Base-by-base conservation (phyloP, 2,888 invertebrate genomes). In the Ctenicera cuprea region DNA sequence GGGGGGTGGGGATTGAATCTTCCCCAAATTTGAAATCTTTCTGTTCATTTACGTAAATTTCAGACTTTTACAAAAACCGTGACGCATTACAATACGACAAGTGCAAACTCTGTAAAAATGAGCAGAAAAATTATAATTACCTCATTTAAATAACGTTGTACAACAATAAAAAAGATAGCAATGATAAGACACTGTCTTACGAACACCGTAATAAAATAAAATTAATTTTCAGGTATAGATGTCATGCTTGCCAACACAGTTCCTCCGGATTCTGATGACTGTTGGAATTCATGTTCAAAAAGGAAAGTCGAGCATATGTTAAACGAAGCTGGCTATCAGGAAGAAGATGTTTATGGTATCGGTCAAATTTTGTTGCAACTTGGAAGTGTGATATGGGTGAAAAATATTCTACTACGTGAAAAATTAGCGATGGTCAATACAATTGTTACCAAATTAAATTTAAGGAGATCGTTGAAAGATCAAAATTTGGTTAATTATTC, bases 341-440 rank as follows among this genome's bases (percentile, higher is more conserved):
- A 82, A 59, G 76, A 81, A 7, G 78, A 81, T 61, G 67, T 77
- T 0, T 75, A 80, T 50, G 81, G 89, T 75, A 86, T 86, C 75
- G 89, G 88, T 3, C 85, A 89, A 82, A 88, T 93, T 41, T 83
- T 86, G 7, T 82, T 92, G 75, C 90, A 91, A 61, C 81, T 94
- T 30, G 91, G 90, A 0, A 89, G 91, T 74, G 90, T 89, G 0
- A 82, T 94, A 41, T 93, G 93, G 89, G 86, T 94, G 0, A 89
- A 92, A 65, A 90, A 91, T 2, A 83, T 94, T 43, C 89, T 91
- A 81, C 87, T 89, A 30, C 89, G 90, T 73, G 89, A 90, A 76
- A 87, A 90, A 71, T 84, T 93, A 20, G 83, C 87, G 0, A 85
- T 88, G 3, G 77, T 88, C 1, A 88, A 89, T 22, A 87, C 89